phyloP scores from a whole-genome alignment of 2,113 vertebrate species.

The Podarcis cretensis region DNA sequence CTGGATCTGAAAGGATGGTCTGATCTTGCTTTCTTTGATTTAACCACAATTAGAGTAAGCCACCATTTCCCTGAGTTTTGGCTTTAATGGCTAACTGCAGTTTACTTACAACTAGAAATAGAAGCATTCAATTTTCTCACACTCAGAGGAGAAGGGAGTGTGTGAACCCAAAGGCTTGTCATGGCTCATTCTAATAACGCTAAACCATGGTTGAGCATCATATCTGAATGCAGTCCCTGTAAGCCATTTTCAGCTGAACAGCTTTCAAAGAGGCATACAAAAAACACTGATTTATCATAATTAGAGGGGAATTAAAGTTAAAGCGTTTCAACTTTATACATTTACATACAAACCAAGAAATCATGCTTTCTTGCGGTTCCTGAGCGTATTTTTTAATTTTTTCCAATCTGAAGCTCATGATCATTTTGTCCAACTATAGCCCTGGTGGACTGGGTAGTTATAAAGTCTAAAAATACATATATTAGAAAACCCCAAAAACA shows the following conservation, averaged over 20 bases:
- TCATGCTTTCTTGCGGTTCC: neutral
- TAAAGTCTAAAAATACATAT: neutral
- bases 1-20: no score
- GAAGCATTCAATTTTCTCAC: neutral
- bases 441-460: neutral
- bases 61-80: neutral
- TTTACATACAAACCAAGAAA: slow-evolving; percentile 24
- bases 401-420: no score
- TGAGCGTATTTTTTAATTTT: no score
- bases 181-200: no score
- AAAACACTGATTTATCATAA: neutral
- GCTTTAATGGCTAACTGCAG: neutral
- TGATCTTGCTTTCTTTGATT: neutral
- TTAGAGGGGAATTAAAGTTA: neutral
- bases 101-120: neutral
- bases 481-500: neutral
- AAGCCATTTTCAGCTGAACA: neutral
- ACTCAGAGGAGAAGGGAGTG: neutral
- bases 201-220: neutral
- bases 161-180: neutral
- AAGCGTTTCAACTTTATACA: neutral
- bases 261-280: neutral
- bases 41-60: neutral
- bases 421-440: neutral
- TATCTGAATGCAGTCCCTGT: neutral